A percentile compares a stretch with the other conserved stretches of the same genome.
phyloP scores from a whole-genome alignment of 2,888 invertebrate species.

The Suillia variegata region DNA sequence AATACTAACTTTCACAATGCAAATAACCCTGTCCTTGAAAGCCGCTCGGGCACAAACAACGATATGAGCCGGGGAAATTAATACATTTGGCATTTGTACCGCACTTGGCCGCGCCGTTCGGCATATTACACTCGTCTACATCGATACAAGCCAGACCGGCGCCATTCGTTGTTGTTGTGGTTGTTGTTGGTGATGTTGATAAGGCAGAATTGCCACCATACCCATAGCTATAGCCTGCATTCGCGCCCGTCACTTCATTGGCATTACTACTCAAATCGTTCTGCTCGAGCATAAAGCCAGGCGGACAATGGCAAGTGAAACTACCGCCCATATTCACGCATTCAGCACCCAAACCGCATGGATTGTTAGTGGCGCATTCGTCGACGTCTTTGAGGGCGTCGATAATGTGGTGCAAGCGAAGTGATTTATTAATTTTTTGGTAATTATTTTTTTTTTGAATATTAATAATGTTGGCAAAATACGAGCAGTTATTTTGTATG shows the following conservation, averaged over 20 bases:
- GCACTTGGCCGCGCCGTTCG: conserved; percentile 76
- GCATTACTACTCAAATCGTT: not conserved
- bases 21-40: conserved; percentile 77
- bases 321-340: conserved; percentile 79
- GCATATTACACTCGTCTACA: conserved; percentile 74
- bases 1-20: conserved; percentile 78
- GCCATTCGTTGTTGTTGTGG: conserved; percentile 40
- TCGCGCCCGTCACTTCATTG: not conserved
- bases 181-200: conserved; percentile 13
- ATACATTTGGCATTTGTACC: conserved; percentile 79
- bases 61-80: conserved; percentile 80
- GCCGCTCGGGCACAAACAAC: conserved; percentile 77
- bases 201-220: not conserved
- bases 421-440: conserved; percentile 14
- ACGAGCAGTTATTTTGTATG: conserved; percentile 14
- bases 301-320: conserved; percentile 74
- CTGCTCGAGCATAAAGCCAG: conserved; percentile 69
- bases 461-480: too few species aligned
- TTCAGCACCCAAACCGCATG: conserved; percentile 73
- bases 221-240: not conserved
- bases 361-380: conserved; percentile 69
- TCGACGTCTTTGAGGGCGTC: conserved; percentile 68
- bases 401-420: conserved; percentile 15
- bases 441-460: conserved; percentile 6
- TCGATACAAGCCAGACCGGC: conserved; percentile 70